phyloP scores from a whole-genome alignment of 2,888 invertebrate genomes.

The Yponomeuta plumbellus region DNA sequence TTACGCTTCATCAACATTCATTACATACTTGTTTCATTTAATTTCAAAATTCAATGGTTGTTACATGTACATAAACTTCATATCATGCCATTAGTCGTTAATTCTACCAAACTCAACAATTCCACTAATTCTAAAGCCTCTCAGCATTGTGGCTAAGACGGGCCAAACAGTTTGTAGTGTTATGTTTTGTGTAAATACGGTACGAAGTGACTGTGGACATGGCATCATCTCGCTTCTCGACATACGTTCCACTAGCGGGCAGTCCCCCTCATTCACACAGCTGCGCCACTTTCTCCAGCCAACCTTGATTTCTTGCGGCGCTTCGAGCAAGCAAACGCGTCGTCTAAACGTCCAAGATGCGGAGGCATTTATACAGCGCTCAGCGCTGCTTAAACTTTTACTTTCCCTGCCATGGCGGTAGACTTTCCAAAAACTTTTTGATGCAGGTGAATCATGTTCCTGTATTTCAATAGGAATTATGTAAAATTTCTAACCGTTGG shows the following conservation, averaged over 20 bases:
- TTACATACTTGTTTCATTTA: too few relatives aligned
- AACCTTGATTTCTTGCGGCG: slow-evolving; percentile 67
- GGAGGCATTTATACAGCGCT: slow-evolving; percentile 39
- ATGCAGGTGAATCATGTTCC: background rate
- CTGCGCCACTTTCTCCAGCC: slow-evolving; percentile 69
- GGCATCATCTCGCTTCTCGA: background rate
- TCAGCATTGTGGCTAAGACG: too few relatives aligned
- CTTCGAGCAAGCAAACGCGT: slow-evolving; percentile 25
- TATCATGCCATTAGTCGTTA: too few relatives aligned
- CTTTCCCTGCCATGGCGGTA: slow-evolving; percentile 44
- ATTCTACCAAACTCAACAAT: too few relatives aligned
- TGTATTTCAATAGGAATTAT: slow-evolving; percentile 3
- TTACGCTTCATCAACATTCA: too few relatives aligned
- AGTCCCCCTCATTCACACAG: slow-evolving; percentile 28
- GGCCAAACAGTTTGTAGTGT: background rate
- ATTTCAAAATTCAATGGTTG: too few relatives aligned
- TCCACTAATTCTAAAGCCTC: too few relatives aligned
- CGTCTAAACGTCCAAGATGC: slow-evolving; percentile 51
- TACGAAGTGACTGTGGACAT: background rate
- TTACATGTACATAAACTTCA: too few relatives aligned
- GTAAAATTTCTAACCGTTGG: slow-evolving; percentile 19
- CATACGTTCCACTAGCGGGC: background rate
- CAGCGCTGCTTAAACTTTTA: slow-evolving; percentile 57
- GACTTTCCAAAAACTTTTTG: slow-evolving; percentile 29
- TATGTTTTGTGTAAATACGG: background rate